Percentiles rank a stretch among this genome's conserved stretches.
phyloP scores from a whole-genome alignment of 2,113 vertebrate species.

The Urocynchramus pylzowi region DNA sequence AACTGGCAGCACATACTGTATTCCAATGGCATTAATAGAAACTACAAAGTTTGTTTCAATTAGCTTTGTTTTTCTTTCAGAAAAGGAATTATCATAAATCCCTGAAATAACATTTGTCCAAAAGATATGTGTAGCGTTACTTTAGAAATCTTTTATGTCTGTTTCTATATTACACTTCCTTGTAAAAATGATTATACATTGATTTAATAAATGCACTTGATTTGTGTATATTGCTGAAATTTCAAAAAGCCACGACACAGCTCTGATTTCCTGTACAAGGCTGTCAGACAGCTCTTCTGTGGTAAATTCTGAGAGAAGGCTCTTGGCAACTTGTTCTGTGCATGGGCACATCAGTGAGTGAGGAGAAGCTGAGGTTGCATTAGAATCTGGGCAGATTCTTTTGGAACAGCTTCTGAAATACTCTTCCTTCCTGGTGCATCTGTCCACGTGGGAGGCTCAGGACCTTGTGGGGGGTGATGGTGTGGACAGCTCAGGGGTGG shows the following conservation, averaged over 20 bases:
- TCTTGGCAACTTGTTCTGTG: neutral
- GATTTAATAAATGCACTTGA: slow-evolving; percentile 69
- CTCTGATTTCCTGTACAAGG: slow-evolving; percentile 61
- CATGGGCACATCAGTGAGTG: fast-evolving
- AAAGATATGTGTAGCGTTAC: slow-evolving; percentile 62
- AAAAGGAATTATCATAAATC: slow-evolving; percentile 76
- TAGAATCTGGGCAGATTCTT: slow-evolving; percentile 26
- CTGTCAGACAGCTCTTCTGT: slow-evolving; percentile 47
- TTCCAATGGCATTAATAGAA: slow-evolving; percentile 71
- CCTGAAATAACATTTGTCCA: slow-evolving; percentile 75
- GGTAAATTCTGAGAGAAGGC: slow-evolving; percentile 43
- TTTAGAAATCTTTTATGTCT: slow-evolving; percentile 56
- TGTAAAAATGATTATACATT: slow-evolving; percentile 68
- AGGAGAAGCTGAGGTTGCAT: neutral
- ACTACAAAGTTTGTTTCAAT: slow-evolving; percentile 73
- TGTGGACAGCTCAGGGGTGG: slow-evolving; percentile 18
- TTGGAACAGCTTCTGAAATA: neutral
- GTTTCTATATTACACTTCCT: slow-evolving; percentile 60
- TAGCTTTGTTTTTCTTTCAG: slow-evolving; percentile 73
- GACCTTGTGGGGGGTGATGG: slow-evolving; percentile 26
- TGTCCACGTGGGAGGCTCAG: slow-evolving; percentile 8
- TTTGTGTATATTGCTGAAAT: slow-evolving; percentile 68
- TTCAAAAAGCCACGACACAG: slow-evolving; percentile 29
- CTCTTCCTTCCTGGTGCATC: neutral
- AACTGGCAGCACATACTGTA: slow-evolving; percentile 68